A percentile compares a stretch with the other conserved stretches of the same genome.
Evolutionary conservation across 2,888 invertebrate genomes (phyloP).

Genomic region (Chrysolina oricalcia): DNA sequence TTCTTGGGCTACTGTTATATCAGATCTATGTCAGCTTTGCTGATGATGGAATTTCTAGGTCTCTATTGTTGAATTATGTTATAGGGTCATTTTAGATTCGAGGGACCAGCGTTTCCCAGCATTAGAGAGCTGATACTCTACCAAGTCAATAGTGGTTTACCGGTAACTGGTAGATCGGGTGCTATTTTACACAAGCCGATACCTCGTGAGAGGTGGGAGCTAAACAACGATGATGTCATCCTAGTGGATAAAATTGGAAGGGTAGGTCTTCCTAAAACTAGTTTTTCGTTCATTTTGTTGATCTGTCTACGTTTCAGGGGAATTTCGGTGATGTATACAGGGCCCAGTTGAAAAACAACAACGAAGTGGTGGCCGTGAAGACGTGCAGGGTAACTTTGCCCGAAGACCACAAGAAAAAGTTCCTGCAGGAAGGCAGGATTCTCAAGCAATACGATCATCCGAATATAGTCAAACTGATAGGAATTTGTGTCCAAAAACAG

Average conservation of each 20-base stretch:
- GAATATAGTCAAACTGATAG: slow-evolving; percentile 96
- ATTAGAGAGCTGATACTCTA: slow-evolving; percentile 93
- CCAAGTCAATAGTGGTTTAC: slow-evolving; percentile 88
- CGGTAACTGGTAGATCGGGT: slow-evolving; percentile 94
- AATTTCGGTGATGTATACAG: slow-evolving; percentile 98
- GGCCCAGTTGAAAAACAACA: slow-evolving; percentile 87
- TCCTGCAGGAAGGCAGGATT: slow-evolving; percentile 95
- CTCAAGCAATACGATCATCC: slow-evolving; percentile 97
- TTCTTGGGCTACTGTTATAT: not conserved
- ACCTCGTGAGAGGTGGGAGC: slow-evolving; percentile 93
- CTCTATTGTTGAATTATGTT: slow-evolving; percentile 49
- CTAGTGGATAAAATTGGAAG: slow-evolving; percentile 94
- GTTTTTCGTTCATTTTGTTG: slow-evolving; percentile 15
- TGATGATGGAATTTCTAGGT: not conserved
- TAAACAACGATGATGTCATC: slow-evolving; percentile 95
- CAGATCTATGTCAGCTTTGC: not conserved
- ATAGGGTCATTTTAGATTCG: slow-evolving; percentile 93
- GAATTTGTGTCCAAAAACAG: slow-evolving; percentile 97
- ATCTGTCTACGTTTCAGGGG: slow-evolving; percentile 77
- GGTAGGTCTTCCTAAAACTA: slow-evolving; percentile 74
- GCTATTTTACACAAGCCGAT: slow-evolving; percentile 91
- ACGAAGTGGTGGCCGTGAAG: slow-evolving; percentile 94
- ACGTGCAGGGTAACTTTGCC: slow-evolving; percentile 95
- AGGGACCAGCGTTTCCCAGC: slow-evolving; percentile 94
- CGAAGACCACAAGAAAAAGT: slow-evolving; percentile 94